Evolutionary conservation across 92 coral and sea anemone genomes (phyloP), one percentile per base, ranked within the genome.

Genomic region (Porites evermanni): DNA sequence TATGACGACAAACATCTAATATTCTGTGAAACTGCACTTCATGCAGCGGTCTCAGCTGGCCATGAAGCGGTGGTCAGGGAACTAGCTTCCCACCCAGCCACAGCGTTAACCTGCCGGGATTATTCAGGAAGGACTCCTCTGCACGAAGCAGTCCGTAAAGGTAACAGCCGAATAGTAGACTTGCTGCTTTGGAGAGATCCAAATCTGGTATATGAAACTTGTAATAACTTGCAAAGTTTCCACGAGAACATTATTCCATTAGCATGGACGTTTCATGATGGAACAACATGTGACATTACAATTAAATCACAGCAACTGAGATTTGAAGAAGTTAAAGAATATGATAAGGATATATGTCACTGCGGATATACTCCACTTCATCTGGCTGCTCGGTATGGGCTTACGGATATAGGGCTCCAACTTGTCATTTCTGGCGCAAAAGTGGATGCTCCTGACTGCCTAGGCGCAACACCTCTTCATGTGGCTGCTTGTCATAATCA

Each of bases 21-120:
- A 21, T 51, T 71, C 61, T 86, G 95, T 60, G 98, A 90, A 73
- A 90, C 98, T 26, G 94, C 95, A 8, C 87, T 94, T 8, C 85
- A 88, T 26, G 79, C 92, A 21, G 98, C 98, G 3, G 84, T 90
- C 53, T 79, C 87, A 1, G 65, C 67, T 53, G 71, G 67, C 20
- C 89, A 90, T 44, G 63, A 23, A 24, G 87, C 72, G 47, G 84
- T 92, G 16, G 90, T 84, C 16, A 52, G 70, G 70, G 75, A 88
- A 11, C 76, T 94, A 18, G 51, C 91, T 2, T 67, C 88, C 7
- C 47, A 61, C 12, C 64, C 70, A 20, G 58, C 78, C 6, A 29
- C 70, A 13, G 70, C 95, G 12, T 52, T 85, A 23, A 70, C 79
- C 16, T 92, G 98, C 75, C 38, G 7, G 23, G 92, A 94, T 67